A percentile compares a stretch with the other conserved stretches of the same genome.
phyloP scores from a whole-genome alignment of 2,113 vertebrate genomes.

The Microtus pennsylvanicus region DNA sequence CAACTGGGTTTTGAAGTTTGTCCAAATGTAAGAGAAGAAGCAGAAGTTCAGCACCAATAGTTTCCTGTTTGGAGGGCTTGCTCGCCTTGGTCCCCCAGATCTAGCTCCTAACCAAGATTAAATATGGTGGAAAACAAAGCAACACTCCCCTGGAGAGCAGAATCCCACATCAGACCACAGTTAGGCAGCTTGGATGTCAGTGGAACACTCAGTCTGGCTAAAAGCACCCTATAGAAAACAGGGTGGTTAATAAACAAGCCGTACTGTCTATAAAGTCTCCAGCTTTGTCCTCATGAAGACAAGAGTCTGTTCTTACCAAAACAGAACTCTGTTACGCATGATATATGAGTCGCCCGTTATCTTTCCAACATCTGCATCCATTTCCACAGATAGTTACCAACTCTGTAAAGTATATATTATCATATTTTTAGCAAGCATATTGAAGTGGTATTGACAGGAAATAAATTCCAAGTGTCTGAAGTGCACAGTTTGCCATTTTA shows the following conservation, averaged over 20 bases:
- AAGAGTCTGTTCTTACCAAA: background rate
- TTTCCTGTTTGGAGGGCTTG: background rate
- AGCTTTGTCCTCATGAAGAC: accelerated
- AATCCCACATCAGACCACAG: too few relatives aligned
- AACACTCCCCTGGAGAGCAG: background rate
- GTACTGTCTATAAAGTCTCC: accelerated
- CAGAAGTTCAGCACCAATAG: background rate
- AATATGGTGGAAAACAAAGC: background rate
- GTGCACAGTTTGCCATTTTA: accelerated
- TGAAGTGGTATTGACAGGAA: background rate
- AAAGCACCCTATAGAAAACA: background rate
- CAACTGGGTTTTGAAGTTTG: too few relatives aligned
- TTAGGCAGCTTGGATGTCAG: background rate
- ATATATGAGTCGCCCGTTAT: background rate
- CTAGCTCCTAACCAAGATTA: background rate
- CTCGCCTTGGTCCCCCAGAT: background rate
- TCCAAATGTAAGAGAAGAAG: background rate
- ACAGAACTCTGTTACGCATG: accelerated
- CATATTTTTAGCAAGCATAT: too few relatives aligned
- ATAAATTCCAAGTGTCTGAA: accelerated
- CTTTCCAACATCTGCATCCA: too few relatives aligned
- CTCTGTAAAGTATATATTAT: background rate
- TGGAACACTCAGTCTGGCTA: background rate
- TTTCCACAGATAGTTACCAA: background rate
- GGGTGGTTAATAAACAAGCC: too few relatives aligned